Evolutionary conservation across 2,888 invertebrate genomes (phyloP).

Genomic region (Sepiola atlantica): DNA sequence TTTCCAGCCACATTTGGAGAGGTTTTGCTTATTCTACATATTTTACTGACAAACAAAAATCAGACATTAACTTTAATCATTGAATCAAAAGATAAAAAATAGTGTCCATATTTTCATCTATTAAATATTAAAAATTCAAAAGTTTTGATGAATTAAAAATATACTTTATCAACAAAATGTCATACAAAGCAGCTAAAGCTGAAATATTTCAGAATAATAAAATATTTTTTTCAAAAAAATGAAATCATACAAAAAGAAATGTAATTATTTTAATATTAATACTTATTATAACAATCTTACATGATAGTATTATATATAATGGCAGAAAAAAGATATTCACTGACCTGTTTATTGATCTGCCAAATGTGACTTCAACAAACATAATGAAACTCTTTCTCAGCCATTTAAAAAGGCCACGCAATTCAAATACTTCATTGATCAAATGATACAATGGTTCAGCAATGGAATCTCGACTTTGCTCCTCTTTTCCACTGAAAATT

Average conservation of each 20-base stretch:
- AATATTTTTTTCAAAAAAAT: background rate
- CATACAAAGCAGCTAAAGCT: background rate
- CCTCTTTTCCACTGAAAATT: conserved; percentile 66
- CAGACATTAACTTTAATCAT: background rate
- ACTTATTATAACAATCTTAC: background rate
- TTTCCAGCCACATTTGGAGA: background rate
- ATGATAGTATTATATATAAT: background rate
- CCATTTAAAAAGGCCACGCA: conserved; percentile 91
- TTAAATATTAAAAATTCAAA: background rate
- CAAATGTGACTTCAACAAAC: conserved; percentile 92
- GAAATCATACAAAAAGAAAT: background rate
- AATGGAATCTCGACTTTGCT: conserved; percentile 82
- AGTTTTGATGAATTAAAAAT: background rate
- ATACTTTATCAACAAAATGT: background rate
- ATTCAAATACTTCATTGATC: conserved; percentile 91
- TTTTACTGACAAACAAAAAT: background rate
- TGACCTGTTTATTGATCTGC: conserved; percentile 87
- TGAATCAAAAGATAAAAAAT: background rate
- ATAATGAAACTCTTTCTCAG: conserved; percentile 89
- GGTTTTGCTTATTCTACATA: background rate
- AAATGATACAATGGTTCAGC: conserved; percentile 92
- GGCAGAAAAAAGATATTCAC: background rate
- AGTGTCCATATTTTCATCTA: background rate
- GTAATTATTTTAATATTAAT: background rate
- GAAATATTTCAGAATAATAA: background rate